phyloP scores from a whole-genome alignment of 2,113 vertebrate genomes.

The Eupsittula cactorum region DNA sequence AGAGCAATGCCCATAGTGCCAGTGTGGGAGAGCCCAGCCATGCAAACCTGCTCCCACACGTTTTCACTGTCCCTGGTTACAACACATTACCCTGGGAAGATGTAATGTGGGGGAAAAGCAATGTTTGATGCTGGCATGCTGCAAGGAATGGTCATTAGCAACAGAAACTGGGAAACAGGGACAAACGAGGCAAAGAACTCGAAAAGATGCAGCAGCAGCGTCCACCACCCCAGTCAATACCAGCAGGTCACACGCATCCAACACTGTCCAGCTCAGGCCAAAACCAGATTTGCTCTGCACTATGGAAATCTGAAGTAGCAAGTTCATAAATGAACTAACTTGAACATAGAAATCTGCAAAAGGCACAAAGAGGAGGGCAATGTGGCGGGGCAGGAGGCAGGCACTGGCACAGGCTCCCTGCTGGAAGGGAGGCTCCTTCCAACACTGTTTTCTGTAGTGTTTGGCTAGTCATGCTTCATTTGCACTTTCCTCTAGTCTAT shows the following conservation, averaged over 20 bases:
- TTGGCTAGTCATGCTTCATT: neutral
- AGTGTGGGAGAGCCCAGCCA: rapidly evolving
- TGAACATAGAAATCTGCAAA: too few species aligned
- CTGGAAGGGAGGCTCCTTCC: neutral
- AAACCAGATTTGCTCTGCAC: neutral
- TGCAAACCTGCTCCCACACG: rapidly evolving
- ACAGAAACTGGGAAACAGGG: neutral
- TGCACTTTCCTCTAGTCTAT: neutral
- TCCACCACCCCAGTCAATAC: rapidly evolving
- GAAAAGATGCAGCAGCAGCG: rapidly evolving
- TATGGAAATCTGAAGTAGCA: neutral
- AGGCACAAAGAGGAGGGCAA: neutral
- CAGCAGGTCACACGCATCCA: rapidly evolving
- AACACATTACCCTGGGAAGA: rapidly evolving
- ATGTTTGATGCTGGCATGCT: rapidly evolving
- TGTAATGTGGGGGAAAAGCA: rapidly evolving
- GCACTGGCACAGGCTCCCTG: neutral
- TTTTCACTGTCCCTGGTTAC: rapidly evolving
- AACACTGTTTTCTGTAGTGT: rapidly evolving
- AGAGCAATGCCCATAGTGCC: rapidly evolving
- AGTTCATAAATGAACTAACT: neutral
- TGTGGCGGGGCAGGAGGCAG: neutral
- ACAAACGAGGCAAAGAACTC: neutral
- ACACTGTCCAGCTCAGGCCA: neutral
- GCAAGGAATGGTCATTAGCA: neutral